Base-by-base conservation (phyloP, 2,113 vertebrate species). In the Terrapene triunguis region DNA sequence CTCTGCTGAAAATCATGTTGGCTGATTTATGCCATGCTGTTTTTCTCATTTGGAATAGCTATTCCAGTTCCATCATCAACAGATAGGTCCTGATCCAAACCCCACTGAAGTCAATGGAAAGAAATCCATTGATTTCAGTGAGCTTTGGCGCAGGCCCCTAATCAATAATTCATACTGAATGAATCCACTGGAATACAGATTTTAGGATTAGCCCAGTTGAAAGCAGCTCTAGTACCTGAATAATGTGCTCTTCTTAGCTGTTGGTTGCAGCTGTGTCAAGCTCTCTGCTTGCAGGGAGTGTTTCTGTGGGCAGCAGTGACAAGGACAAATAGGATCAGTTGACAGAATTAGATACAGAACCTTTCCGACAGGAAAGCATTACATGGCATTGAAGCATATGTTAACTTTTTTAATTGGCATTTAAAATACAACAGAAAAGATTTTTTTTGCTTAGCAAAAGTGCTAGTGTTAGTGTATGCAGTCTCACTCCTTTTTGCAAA, bases 1-100 rank as follows among this genome's bases (percentile, higher is more conserved):
- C 89, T 80, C 96, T 86, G 93, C 91, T 89, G 91, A 89, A 96
- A 96, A 95, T 32, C 81, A 96, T 94, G 82, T 95, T 93, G 92
- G 55, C 83, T 62, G 83, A 62, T 86, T 93, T 91, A 91, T 92
- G 92, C 91, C 83, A 90, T 32, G 44, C 91, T 76, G 53, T 10
- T 96, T 93, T 62, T 35, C 47, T 93, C 44, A 65, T 84, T 94
- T 55, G 51, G 62, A 91, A 55, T 21, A 88, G 57, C 84, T 78
- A 72, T 6, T 95, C 24, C 85, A 54, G 88, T 91, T 90, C 90
- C 74, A 32, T 89, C 92, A 54, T 32, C 80, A 55, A 62, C 22
- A 2, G 85, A 74, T 91, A 80, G 87, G 55, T 78, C 69, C 94
- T 79, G 82, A 94, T 87, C 85, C 81, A 74, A 48, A 81, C 51